Evolutionary conservation across 2,888 invertebrate species (phyloP), one percentile per base, ranked within the genome.

Genomic region (Pasiphila rectangulata): DNA sequence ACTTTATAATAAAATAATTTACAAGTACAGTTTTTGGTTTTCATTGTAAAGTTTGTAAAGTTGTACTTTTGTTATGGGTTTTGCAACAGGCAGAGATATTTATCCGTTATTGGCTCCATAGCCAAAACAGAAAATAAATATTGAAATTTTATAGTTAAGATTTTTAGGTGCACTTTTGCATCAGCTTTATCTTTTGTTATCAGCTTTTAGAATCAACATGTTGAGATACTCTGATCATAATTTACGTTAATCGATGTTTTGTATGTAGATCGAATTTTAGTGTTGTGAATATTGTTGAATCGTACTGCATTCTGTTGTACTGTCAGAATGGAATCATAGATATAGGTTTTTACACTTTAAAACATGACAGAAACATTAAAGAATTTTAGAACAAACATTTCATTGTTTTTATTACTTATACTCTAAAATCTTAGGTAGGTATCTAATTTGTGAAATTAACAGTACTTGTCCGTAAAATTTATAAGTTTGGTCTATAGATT

Each of bases 1-100:
- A 86, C 81, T 88, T 88, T 88, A 83, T 87, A 87, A 86, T 87
- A 86, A 88, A 86, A 80, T 77, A 81, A 79, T 80, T 83, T 81
- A 84, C 79, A 72, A 59, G 56, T 59, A 59, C 59, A 56, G 54
- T 39, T 43, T 53, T 44, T 59, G 40, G 53, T 59, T 61, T 56
- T 55, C 54, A 50, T 51, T 55, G 54, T 51, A 35, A 46, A 45
- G 20, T 10, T 32, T 4, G 15, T 19, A 2, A 10, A 30, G 15
- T 7, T 30, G 1, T 10, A 17, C 17, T n/a, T 3, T 9, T 2
- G 16, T 29, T 16, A 1, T 4, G 17, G 7, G 4, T 3, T 16
- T 16, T 16, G 4, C 0, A 6, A 27, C 19, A 19, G 2, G 19
- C 19, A 19, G 19, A 19, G n/a, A n/a, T n/a, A n/a, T n/a, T n/a